phyloP scores from a whole-genome alignment of 2,113 vertebrate species.

The Lepus timidus region DNA sequence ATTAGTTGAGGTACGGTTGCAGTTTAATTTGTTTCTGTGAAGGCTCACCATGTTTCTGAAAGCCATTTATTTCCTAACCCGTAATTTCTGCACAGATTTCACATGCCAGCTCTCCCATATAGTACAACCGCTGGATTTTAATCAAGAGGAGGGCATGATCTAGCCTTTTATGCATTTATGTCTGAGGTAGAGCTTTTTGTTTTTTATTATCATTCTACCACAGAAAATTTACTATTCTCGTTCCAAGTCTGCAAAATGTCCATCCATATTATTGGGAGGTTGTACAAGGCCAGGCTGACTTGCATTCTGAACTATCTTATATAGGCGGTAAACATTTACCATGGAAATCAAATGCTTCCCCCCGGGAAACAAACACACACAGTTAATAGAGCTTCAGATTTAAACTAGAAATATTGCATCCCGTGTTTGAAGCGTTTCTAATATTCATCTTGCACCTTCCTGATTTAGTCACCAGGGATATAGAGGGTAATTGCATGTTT shows the following conservation, averaged over 20 bases:
- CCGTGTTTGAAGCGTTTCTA: neutral
- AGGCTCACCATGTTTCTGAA: neutral
- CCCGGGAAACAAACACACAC: neutral
- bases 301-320: neutral
- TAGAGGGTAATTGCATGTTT: neutral
- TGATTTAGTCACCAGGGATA: neutral
- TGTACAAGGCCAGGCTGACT: neutral
- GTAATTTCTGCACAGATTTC: neutral
- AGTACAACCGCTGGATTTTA: neutral
- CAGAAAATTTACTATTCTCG: conserved; percentile 48
- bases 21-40: neutral
- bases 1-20: neutral
- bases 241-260: neutral
- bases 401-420: neutral
- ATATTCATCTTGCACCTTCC: neutral
- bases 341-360: conserved; percentile 4
- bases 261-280: conserved; percentile 32
- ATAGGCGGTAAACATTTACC: conserved; percentile 32
- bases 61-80: conserved; percentile 17
- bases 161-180: conserved; percentile 40
- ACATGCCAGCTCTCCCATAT: neutral
- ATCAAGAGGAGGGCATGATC: neutral
- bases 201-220: conserved; percentile 27
- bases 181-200: conserved; percentile 30
- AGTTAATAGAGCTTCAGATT: neutral